Base-by-base conservation (phyloP, 2,888 invertebrate species). In the Sinopyrophorus schimmeli region DNA sequence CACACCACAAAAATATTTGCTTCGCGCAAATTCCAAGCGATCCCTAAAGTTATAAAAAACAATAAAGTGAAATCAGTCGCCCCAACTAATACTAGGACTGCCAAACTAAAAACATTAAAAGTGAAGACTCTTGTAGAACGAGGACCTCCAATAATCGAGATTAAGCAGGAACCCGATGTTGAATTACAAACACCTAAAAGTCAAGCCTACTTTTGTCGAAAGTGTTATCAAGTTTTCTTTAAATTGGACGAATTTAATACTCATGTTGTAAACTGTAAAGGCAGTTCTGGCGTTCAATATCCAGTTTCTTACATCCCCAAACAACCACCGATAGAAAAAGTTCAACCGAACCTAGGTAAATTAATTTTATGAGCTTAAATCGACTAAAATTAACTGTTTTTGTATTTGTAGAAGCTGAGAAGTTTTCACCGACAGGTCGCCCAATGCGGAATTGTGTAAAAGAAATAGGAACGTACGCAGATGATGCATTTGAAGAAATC, bases 141-240 rank as follows among this genome's bases (percentile, higher is more conserved):
- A 51, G 39, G n/a, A n/a, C 62, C 62, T 7, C 16, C 23, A 10
- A 28, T 39, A 27, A 57, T 61, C 7, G 34, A 58, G n/a, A 54
- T 60, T 5, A 53, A 52, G 15, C 30, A 47, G 6, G 50, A 57
- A 32, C 58, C 59, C 3, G 5, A 61, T 59, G 16, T 58, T 51
- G 20, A 67, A 61, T 47, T 31, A 11, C 37, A 46, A 3, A 12
- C 24, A 16, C 31, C 40, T 1, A 21, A 67, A 37, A 73, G 67
- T 44, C 72, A 74, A 50, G 73, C 73, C 1, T 74, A 71, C 54
- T 74, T 73, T 53, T 74, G 74, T 51, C 60, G 66, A 26, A 74
- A 74, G 58, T 74, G 74, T 51, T 74, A 72, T 55, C 71, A 73
- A 58, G 64, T 71, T 3, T 74, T 74, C 57, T 71, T 71, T 52